Base-by-base conservation (phyloP, 2,797 vertebrate species). In the Siniperca obscura region DNA sequence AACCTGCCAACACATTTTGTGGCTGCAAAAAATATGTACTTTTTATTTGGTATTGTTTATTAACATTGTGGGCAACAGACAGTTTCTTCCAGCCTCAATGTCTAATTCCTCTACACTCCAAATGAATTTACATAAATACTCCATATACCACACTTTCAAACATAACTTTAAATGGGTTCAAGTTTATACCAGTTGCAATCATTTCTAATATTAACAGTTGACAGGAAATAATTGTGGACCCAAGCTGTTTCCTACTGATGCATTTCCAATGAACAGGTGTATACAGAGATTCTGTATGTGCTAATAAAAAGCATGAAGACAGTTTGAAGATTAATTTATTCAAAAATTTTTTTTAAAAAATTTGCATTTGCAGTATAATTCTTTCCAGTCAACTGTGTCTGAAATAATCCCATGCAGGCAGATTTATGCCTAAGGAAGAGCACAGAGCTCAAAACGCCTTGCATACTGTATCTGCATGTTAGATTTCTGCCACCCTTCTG, bases 301-400 rank as follows among this genome's bases (percentile, higher is more conserved):
- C 21, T 48, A 61, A 75, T 77, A 71, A 42, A 78, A 69, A 56
- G 12, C 57, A 68, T 4, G 27, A 56, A 3, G 27, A 79, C 12
- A 50, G 67, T 71, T 79, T 59, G 67, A 80, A 77, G 77, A 55
- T 68, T 74, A 19, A 74, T 87, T 72, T 78, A 89, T 84, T 82
- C 22, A 46, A 40, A 46, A 40, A 75, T 27, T 27, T 30, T 30
- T 74, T 16, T 36, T 2, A 30, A 70, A 67, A 52, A 16, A 30
- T 68, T 27, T 72, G 70, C 5, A 74, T 73, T 80, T 78, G 22
- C 42, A 55, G 70, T 25, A 19, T 67, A 81, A 87, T 87, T 81
- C 56, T 83, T 77, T 62, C 81, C 66, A 84, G 77, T 78, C 77
- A 61, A 87, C 60, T 66, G 68, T 86, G 85, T 81, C 74, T 87